phyloP scores from a whole-genome alignment of 37 sponge, comb jelly and placozoan genomes.

The Haliclona indistincta region DNA sequence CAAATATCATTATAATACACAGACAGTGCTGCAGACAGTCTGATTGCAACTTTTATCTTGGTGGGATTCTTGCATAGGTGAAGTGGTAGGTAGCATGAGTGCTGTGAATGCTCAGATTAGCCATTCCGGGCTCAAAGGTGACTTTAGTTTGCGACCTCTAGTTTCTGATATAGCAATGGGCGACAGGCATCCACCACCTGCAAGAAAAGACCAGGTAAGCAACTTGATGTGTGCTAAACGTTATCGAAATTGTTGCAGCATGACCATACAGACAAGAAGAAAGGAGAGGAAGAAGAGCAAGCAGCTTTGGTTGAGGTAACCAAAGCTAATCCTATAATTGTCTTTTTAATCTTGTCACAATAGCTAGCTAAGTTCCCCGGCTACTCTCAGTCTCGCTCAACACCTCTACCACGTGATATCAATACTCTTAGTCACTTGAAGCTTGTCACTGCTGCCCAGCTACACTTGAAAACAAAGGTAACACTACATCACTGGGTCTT shows the following conservation, averaged over 20 bases:
- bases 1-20: neutral
- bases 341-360: neutral
- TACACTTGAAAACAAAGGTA: constrained; percentile 49
- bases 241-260: no score
- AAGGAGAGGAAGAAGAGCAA: constrained; percentile 9
- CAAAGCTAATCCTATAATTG: neutral
- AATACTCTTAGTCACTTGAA: constrained; percentile 44
- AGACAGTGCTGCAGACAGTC: neutral
- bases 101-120: constrained; percentile 10
- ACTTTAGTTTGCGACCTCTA: constrained; percentile 3
- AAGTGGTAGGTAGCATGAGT: constrained; percentile 18
- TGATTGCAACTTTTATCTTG: neutral
- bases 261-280: no score
- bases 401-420: constrained; percentile 82
- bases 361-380: constrained; percentile 87
- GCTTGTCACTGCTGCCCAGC: constrained; percentile 72
- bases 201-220: no score
- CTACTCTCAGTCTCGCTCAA: constrained; percentile 31
- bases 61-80: no score
- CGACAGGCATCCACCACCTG: neutral
- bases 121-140: constrained; percentile 2
- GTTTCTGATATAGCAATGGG: neutral
- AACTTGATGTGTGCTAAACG: no score
- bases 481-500: neutral
- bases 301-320: constrained; percentile 50